A percentile compares a stretch with the other conserved stretches of the same genome.
Evolutionary conservation across 2,797 vertebrate genomes (phyloP).

Genomic region (Labroides dimidiatus): DNA sequence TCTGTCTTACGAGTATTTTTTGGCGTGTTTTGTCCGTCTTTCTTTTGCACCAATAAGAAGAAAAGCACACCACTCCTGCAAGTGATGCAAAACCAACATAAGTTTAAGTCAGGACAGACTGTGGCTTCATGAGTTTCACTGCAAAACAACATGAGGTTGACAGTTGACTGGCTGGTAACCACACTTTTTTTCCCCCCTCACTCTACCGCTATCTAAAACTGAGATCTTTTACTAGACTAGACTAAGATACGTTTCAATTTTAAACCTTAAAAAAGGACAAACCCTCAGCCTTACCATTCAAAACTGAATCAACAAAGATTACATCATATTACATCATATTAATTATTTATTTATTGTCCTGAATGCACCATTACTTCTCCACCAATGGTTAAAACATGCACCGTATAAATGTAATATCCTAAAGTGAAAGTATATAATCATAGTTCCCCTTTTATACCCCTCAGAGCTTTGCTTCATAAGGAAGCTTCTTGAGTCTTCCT

Average conservation of each 20-base stretch:
- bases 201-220: too few relatives aligned
- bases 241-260: too few relatives aligned
- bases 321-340: too few relatives aligned
- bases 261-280: too few relatives aligned
- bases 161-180: slow-evolving; percentile 42
- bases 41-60: not conserved
- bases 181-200: too few relatives aligned
- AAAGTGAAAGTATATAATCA: too few relatives aligned
- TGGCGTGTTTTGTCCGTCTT: not conserved
- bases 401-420: too few relatives aligned
- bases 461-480: not conserved
- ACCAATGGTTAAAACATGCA: too few relatives aligned
- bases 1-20: not conserved
- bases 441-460: not conserved
- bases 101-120: slow-evolving; percentile 50
- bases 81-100: slow-evolving; percentile 17
- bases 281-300: too few relatives aligned
- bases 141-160: slow-evolving; percentile 56
- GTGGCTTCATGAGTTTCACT: slow-evolving; percentile 71
- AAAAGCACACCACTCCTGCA: not conserved
- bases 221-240: not conserved
- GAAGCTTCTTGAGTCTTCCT: slow-evolving; percentile 35
- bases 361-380: too few relatives aligned
- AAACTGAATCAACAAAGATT: too few relatives aligned
- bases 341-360: too few relatives aligned